A percentile compares a stretch with the other conserved stretches of the same genome.
Evolutionary conservation across 2,888 invertebrate species (phyloP).

Genomic region (Aporophyla nigra): DNA sequence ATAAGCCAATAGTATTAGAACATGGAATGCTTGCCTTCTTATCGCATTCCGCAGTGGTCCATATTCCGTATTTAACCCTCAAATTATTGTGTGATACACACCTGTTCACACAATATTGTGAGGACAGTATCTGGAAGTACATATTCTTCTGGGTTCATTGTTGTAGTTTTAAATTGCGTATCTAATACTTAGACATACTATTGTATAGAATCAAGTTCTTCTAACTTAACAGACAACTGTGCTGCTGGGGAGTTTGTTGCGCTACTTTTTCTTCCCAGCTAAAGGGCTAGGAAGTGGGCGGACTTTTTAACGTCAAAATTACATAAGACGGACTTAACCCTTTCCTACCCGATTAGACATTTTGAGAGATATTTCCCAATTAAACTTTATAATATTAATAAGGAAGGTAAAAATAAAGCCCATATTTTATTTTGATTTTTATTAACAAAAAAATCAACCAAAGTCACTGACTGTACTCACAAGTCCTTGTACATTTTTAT

Average conservation of each 20-base stretch:
- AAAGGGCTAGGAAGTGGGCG: neutral
- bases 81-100: slow-evolving; percentile 7
- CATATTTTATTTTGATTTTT: no score
- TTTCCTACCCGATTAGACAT: no score
- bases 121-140: neutral
- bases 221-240: neutral
- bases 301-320: no score
- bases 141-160: slow-evolving; percentile 1
- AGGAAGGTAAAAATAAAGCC: no score
- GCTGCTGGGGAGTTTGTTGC: neutral
- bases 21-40: slow-evolving; percentile 22
- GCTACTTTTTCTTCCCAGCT: neutral
- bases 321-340: no score
- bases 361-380: no score
- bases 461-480: no score
- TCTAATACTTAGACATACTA: neutral
- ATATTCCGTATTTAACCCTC: slow-evolving; percentile 30
- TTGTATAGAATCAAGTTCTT: neutral
- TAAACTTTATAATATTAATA: no score
- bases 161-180: neutral
- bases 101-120: no score
- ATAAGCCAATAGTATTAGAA: slow-evolving; percentile 9
- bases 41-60: slow-evolving; percentile 22
- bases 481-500: no score
- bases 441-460: no score